A percentile compares a stretch with the other conserved stretches of the same genome.
Conservation (phyloP, 2,888 invertebrate species). For the Nephrotoma appendiculata region DNA sequence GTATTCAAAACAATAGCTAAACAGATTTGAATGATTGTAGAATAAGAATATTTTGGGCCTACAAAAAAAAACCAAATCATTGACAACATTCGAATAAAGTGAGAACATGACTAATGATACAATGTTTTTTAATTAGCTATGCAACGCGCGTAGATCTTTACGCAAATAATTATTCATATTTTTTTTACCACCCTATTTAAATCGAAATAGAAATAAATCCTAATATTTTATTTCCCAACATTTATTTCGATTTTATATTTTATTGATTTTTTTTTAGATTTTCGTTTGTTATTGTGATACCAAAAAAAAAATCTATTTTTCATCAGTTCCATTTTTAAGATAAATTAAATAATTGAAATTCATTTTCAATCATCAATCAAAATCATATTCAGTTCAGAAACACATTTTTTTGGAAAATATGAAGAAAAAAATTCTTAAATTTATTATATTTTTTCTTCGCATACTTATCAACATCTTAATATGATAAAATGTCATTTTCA, state of each 20-base stretch:
- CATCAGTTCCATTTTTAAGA: not conserved
- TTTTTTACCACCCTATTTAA: not conserved
- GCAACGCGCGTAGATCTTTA: too few species aligned
- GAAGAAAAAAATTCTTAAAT: not conserved
- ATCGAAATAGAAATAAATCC: not conserved
- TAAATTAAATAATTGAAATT: not conserved
- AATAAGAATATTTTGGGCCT: too few species aligned
- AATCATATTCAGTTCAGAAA: not conserved
- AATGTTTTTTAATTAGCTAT: too few species aligned
- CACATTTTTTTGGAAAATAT: not conserved
- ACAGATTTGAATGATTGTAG: too few species aligned
- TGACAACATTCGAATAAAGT: too few species aligned
- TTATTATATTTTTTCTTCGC: not conserved
- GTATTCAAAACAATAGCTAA: too few species aligned
- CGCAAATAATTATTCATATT: too few species aligned
- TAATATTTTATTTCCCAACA: not conserved
- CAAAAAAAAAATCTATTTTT: not conserved
- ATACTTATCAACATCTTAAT: not conserved
- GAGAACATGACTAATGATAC: too few species aligned
- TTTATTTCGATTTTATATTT: not conserved
- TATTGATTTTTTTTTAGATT: not conserved
- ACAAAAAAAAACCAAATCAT: too few species aligned
- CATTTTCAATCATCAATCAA: not conserved
- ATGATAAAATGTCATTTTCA: not conserved
- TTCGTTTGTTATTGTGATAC: not conserved